Percentiles rank a stretch among this genome's conserved stretches.
phyloP scores from a whole-genome alignment of 2,888 invertebrate genomes.

The Heliconius erato region DNA sequence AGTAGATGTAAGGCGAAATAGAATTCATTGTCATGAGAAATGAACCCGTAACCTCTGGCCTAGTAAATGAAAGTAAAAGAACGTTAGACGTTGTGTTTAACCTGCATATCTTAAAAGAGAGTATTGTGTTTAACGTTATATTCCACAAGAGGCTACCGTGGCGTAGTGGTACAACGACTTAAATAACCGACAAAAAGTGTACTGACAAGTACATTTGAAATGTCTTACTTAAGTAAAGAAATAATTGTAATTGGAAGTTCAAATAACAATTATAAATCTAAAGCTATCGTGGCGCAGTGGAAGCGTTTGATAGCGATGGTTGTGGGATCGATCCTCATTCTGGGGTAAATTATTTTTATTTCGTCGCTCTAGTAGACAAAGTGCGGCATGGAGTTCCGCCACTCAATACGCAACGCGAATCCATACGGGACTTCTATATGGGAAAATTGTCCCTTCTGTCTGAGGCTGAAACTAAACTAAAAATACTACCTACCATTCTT shows the following conservation, averaged over 20 bases:
- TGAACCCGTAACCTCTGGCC: slow-evolving; percentile 16
- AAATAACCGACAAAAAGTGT: neutral
- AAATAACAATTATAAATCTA: neutral
- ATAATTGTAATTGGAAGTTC: neutral
- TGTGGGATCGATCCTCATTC: too few relatives aligned
- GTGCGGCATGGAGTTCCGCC: neutral
- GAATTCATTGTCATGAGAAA: neutral
- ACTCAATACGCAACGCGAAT: neutral
- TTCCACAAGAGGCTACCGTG: too few relatives aligned
- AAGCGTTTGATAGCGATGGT: too few relatives aligned
- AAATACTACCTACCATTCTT: too few relatives aligned
- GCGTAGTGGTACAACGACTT: neutral
- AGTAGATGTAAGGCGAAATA: neutral
- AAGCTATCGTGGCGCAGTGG: too few relatives aligned
- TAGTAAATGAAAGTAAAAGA: neutral
- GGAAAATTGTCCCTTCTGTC: too few relatives aligned
- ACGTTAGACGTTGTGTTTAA: neutral
- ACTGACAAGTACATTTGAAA: neutral
- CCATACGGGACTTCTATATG: too few relatives aligned
- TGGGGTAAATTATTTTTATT: too few relatives aligned
- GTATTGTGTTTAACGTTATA: neutral
- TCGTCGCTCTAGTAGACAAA: neutral
- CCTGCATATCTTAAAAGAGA: neutral
- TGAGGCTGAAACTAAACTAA: too few relatives aligned
- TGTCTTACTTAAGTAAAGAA: neutral